phyloP scores from a whole-genome alignment of 2,113 vertebrate species.

The Mixornis gularis region DNA sequence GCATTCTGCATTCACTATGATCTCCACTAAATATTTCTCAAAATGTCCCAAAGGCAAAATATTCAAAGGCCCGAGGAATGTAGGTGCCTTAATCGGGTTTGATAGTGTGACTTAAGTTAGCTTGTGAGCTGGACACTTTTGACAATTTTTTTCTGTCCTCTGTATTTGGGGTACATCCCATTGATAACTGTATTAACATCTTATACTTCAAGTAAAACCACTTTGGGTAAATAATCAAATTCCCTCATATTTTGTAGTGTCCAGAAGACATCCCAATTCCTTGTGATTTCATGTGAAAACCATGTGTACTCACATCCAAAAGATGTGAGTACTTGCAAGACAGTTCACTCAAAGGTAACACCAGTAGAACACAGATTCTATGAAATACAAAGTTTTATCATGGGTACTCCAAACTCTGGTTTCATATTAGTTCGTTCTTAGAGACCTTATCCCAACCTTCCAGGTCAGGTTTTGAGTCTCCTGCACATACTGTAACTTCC shows the following conservation, averaged over 20 bases:
- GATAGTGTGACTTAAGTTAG: background rate
- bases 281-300: background rate
- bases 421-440: background rate
- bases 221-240: background rate
- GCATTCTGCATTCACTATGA: background rate
- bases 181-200: background rate
- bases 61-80: background rate
- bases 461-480: background rate
- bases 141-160: background rate
- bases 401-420: background rate
- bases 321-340: background rate
- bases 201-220: background rate
- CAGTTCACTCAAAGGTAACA: background rate
- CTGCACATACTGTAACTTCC: background rate
- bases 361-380: background rate
- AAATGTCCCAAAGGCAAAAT: background rate
- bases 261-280: background rate
- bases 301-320: background rate
- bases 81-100: background rate
- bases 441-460: background rate
- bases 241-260: background rate
- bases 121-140: background rate
- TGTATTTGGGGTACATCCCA: background rate
- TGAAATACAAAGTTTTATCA: background rate
- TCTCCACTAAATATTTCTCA: slow-evolving; percentile 10